A percentile compares a stretch with the other conserved stretches of the same genome.
Evolutionary conservation across 2,797 vertebrate species (phyloP).

Genomic region (Microtus obscurus): DNA sequence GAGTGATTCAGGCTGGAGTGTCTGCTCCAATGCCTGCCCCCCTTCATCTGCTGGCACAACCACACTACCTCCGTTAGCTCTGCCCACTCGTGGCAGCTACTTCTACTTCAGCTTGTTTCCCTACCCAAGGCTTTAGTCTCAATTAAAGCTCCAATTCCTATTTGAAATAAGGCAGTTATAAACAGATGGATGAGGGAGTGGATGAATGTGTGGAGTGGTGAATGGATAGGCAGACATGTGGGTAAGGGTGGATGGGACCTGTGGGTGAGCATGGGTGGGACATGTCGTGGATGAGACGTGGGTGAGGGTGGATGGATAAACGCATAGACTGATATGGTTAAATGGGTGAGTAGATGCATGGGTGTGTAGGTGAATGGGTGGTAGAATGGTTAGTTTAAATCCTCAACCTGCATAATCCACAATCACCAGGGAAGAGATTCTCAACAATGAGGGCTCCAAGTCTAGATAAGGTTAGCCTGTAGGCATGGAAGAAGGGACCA

Average conservation of each 20-base stretch:
- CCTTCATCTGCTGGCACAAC: not conserved
- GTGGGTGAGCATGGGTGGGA: not conserved
- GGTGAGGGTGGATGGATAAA: not conserved
- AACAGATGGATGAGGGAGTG: not conserved
- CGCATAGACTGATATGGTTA: not conserved
- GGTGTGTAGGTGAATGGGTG: not conserved
- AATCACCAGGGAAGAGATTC: not conserved
- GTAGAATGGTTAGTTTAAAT: not conserved
- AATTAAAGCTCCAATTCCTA: accelerated
- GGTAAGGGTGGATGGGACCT: not conserved
- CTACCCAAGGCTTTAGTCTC: not conserved
- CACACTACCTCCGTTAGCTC: not conserved
- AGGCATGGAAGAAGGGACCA: no score
- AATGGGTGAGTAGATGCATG: not conserved
- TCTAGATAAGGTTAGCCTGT: not conserved
- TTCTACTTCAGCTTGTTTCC: not conserved
- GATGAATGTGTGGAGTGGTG: not conserved
- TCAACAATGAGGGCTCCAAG: not conserved
- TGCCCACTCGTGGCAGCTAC: not conserved
- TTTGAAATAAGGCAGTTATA: not conserved
- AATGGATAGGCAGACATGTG: not conserved
- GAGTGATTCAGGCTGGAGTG: not conserved
- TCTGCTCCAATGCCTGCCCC: not conserved
- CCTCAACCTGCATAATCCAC: not conserved
- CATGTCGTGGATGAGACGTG: not conserved